A percentile compares a stretch with the other conserved stretches of the same genome.
Evolutionary conservation across 2,888 invertebrate species (phyloP).

Genomic region (Cantharis nigra): DNA sequence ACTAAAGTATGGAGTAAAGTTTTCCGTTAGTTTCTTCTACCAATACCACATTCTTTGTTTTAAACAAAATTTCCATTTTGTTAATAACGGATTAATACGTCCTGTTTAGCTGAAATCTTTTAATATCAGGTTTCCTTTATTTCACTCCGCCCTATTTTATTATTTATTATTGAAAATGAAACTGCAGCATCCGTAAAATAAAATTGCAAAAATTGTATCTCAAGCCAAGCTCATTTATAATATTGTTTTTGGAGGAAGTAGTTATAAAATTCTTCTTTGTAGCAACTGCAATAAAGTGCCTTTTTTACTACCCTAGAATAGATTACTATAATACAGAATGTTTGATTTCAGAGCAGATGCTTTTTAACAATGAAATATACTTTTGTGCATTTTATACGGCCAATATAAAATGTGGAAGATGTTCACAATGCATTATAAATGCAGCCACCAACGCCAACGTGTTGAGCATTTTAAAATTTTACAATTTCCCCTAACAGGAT

Average conservation of each 20-base stretch:
- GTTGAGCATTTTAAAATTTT: background rate
- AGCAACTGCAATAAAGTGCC: background rate
- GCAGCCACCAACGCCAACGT: background rate
- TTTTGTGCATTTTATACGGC: background rate
- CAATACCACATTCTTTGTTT: background rate
- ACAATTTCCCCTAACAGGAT: background rate
- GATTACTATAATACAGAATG: background rate
- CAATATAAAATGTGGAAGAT: background rate
- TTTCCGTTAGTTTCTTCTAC: background rate
- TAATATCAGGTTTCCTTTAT: background rate
- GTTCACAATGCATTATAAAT: background rate
- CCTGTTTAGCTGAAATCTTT: background rate
- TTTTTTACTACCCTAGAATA: background rate
- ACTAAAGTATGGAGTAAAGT: background rate
- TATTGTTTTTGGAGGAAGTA: background rate
- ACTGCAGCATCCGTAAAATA: background rate
- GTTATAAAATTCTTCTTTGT: background rate
- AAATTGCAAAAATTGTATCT: background rate
- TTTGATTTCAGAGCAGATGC: background rate
- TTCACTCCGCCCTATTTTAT: background rate
- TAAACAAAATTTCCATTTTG: background rate
- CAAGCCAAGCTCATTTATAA: background rate
- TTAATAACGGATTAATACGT: background rate
- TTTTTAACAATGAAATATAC: background rate
- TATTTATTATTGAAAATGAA: background rate